A percentile compares a stretch with the other conserved stretches of the same genome.
Evolutionary conservation across 1,140 invertebrate genomes (phyloP).

Genomic region (Drosophila eugracilis): DNA sequence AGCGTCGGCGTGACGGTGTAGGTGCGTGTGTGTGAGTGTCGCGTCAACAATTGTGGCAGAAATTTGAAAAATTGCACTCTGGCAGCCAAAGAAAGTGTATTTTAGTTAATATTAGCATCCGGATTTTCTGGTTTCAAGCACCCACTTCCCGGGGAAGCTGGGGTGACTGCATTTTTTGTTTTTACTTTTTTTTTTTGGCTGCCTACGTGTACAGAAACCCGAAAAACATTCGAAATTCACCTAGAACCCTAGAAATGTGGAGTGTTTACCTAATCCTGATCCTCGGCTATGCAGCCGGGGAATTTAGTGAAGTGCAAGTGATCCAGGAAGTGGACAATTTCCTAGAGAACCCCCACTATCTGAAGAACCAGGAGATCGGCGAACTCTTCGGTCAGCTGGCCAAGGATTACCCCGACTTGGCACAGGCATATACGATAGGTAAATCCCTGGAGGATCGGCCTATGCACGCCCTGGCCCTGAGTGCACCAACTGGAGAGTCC

Average conservation of each 20-base stretch:
- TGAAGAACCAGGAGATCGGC: slow-evolving; percentile 66
- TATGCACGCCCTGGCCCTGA: slow-evolving; percentile 88
- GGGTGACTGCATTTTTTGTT: slow-evolving; percentile 17
- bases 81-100: slow-evolving; percentile 7
- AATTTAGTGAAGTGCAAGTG: slow-evolving; percentile 45
- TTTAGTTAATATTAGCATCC: background rate
- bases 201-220: slow-evolving; percentile 24
- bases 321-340: slow-evolving; percentile 55
- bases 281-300: background rate
- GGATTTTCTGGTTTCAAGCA: background rate
- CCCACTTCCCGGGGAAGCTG: no score
- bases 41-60: slow-evolving; percentile 16
- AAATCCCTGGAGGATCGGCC: slow-evolving; percentile 90
- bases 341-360: slow-evolving; percentile 60
- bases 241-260: slow-evolving; percentile 4
- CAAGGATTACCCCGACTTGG: slow-evolving; percentile 86
- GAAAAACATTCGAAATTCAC: background rate
- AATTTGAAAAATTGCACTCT: background rate
- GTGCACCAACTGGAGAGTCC: slow-evolving; percentile 37
- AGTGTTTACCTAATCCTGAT: slow-evolving; percentile 8
- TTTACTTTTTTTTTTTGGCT: background rate
- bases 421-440: slow-evolving; percentile 91
- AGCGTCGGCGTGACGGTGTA: slow-evolving; percentile 3
- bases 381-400: slow-evolving; percentile 58
- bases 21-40: slow-evolving; percentile 1